These are phyloP conservation scores for Eutolmus rufibarbis DNA, from an alignment of 2,888 invertebrate species.

Conservation along the genomic window DNA sequence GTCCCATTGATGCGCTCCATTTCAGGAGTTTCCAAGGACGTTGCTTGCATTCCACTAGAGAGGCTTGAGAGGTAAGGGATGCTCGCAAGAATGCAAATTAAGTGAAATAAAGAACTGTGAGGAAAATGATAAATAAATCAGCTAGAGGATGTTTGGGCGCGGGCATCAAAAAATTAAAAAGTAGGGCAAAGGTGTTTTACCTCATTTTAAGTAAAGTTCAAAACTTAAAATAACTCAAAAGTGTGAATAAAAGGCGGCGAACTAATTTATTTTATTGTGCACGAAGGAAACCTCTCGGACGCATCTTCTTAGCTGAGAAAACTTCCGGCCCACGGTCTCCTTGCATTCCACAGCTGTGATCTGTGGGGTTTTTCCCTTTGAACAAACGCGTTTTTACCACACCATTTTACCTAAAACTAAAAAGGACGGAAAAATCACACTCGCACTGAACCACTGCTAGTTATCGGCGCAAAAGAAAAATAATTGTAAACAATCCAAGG, in stretches of 20 bases:
- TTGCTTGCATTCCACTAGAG: not conserved
- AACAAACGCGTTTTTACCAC: not conserved
- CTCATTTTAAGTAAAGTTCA: not conserved
- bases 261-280: not conserved
- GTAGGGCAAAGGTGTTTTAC: not conserved
- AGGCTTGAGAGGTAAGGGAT: not conserved
- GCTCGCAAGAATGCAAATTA: not conserved
- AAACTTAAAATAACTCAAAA: slow-evolving; percentile 1
- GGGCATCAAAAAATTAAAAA: not conserved
- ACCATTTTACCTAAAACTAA: not conserved
- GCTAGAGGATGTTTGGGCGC: not conserved
- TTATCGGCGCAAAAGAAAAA: not conserved
- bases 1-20: slow-evolving; percentile 68
- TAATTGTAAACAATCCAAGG: not conserved
- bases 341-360: not conserved
- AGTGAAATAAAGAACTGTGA: not conserved
- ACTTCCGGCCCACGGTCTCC: not conserved
- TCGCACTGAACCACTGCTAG: not conserved
- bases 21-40: slow-evolving; percentile 55
- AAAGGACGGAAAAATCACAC: not conserved
- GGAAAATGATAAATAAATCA: not conserved
- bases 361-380: not conserved
- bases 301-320: not conserved
- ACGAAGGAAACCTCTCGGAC: not conserved
- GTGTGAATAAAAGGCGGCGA: not conserved